Base-by-base conservation (phyloP, 2,113 vertebrate genomes). In the Panurus biarmicus region DNA sequence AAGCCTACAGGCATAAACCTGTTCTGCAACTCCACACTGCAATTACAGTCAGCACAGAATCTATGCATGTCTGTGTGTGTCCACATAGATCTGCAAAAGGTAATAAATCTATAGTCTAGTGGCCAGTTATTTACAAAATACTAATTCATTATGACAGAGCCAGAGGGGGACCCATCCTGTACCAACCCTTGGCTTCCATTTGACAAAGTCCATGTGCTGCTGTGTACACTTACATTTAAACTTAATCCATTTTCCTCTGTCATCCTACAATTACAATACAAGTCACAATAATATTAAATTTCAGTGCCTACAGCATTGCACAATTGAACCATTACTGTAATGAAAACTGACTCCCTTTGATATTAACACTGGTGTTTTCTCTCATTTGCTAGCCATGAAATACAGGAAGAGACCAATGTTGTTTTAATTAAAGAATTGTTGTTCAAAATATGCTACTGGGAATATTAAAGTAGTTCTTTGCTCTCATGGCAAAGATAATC, bases 271-370 rank as follows among this genome's bases (percentile, higher is more conserved):
- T 97, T 97, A 96, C 93, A 92, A 80, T 95, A 94, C 22, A 94
- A 97, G 95, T 97, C 96, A 96, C 96, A 96, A 97, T 96, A 96
- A 97, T 97, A 98, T 98, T 97, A 96, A 85, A 96, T 98, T 97
- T 97, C 97, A 96, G 93, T 96, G 97, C 95, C 96, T 94, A 95
- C 90, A 93, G 88, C 77, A 82, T 75, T 87, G 92, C 93, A 96
- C 96, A 97, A 97, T 44, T 95, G 96, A 97, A 96, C 84, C 86
- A 96, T 95, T 95, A 95, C 94, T 94, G 85, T 92, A 94, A 97
- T 93, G 97, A 97, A 98, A 98, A 93, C 89, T 40, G 93, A 97
- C 78, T 94, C 97, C 95, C 96, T 97, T 97, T 96, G 97, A 98
- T 97, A 96, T 90, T 95, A 97, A 97, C 97, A 93, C 90, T 95